Evolutionary conservation across 2,888 invertebrate species (phyloP).

Genomic region (Nephrotoma appendiculata): DNA sequence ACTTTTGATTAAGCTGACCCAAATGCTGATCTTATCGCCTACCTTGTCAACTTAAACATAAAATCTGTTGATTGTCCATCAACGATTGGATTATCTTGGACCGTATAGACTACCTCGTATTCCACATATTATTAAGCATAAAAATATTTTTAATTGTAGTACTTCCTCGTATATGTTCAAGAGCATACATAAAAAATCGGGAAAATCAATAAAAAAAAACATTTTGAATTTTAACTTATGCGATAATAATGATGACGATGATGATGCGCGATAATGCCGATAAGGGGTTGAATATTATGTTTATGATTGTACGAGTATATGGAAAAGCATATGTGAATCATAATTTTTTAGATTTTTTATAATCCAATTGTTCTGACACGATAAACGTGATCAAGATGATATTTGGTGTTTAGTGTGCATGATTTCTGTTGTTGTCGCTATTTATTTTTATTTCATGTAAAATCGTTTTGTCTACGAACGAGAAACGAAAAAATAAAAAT

Average conservation of each 20-base stretch:
- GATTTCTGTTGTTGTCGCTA: not conserved
- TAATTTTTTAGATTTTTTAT: not conserved
- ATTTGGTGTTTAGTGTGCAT: not conserved
- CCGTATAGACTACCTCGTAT: no score
- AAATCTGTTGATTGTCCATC: no score
- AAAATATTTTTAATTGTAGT: no score
- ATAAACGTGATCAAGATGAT: not conserved
- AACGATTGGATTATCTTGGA: no score
- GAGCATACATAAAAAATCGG: not conserved
- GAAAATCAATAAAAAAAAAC: not conserved
- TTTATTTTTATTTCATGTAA: not conserved
- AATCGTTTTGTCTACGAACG: not conserved
- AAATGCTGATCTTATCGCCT: no score
- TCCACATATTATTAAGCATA: no score
- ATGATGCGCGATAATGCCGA: not conserved
- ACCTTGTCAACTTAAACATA: no score
- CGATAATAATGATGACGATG: not conserved
- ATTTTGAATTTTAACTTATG: not conserved
- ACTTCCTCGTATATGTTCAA: no score
- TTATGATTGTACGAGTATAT: not conserved
- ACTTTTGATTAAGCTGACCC: no score
- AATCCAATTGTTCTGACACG: not conserved
- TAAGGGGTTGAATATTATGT: not conserved
- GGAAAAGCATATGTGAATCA: not conserved
- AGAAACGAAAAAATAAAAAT: not conserved